phyloP scores from a whole-genome alignment of 2,888 invertebrate genomes.

The Aromia moschata region DNA sequence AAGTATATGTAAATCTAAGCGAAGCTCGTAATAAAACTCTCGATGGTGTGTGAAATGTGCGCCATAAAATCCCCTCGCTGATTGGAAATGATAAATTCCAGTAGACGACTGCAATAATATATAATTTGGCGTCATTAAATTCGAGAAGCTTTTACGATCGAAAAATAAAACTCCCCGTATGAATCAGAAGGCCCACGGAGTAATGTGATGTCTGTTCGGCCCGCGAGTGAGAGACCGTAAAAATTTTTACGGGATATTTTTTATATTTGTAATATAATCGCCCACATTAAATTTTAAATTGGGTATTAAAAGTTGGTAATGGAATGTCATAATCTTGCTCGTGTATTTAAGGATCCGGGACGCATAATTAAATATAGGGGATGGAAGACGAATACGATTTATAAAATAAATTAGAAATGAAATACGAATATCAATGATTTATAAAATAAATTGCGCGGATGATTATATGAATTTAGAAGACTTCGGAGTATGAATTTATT shows the following conservation, averaged over 20 bases:
- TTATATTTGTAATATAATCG: slow-evolving; percentile 19
- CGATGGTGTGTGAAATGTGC: slow-evolving; percentile 14
- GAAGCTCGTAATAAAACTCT: not conserved
- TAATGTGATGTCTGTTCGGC: not conserved
- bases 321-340: not conserved
- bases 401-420: too few species aligned
- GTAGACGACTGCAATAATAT: slow-evolving; percentile 11
- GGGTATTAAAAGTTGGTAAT: not conserved
- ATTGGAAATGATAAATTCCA: slow-evolving; percentile 19
- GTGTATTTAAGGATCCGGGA: not conserved
- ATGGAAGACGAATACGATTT: not conserved
- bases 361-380: not conserved
- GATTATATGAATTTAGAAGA: too few species aligned
- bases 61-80: slow-evolving; percentile 5
- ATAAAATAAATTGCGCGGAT: too few species aligned
- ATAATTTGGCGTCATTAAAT: slow-evolving; percentile 15
- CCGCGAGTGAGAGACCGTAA: slow-evolving; percentile 4
- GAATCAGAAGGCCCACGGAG: slow-evolving; percentile 7
- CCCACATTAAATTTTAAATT: slow-evolving; percentile 6
- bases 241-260: slow-evolving; percentile 13
- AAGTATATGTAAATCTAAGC: too few species aligned
- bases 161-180: slow-evolving; percentile 17
- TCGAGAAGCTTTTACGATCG: slow-evolving; percentile 21
- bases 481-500: too few species aligned
- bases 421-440: too few species aligned